phyloP scores from a whole-genome alignment of 2,797 vertebrate species.

The Catostomus latipinnis region DNA sequence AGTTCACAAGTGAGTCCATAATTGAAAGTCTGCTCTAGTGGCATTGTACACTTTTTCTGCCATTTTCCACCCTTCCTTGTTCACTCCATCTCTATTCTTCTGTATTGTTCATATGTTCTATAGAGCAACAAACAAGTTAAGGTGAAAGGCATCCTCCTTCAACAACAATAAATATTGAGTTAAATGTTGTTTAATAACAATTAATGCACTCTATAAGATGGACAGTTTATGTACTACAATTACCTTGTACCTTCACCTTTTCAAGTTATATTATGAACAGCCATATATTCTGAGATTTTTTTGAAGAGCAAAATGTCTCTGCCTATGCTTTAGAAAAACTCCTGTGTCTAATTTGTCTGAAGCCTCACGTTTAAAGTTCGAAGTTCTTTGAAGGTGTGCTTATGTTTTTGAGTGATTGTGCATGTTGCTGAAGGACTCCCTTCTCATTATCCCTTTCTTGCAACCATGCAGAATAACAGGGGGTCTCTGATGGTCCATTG shows the following conservation, averaged over 20 bases:
- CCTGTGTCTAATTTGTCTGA: not conserved
- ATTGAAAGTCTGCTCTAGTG: conserved; percentile 33
- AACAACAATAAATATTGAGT: not conserved
- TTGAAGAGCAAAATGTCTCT: not conserved
- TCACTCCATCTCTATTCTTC: not conserved
- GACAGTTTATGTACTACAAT: not conserved
- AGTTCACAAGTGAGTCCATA: conserved; percentile 46
- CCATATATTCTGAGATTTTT: not conserved
- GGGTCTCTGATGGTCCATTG: conserved; percentile 12
- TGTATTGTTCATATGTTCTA: not conserved
- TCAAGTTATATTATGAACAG: too few species aligned
- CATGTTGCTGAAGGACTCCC: conserved; percentile 11
- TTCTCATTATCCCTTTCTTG: conserved; percentile 21
- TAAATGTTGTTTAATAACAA: not conserved
- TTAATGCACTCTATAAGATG: not conserved
- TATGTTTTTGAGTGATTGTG: conserved; percentile 4
- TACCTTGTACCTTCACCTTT: not conserved
- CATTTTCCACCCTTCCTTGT: conserved; percentile 6
- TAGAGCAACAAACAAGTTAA: conserved; percentile 13
- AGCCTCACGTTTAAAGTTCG: not conserved
- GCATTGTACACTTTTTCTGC: conserved; percentile 23
- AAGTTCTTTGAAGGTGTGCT: not conserved
- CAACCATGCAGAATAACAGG: conserved; percentile 3
- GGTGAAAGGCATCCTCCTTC: not conserved
- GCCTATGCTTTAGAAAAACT: not conserved